These are phyloP conservation scores for Asobara japonica DNA, from an alignment of 1,140 invertebrate genomes.

Conservation along the genomic window DNA sequence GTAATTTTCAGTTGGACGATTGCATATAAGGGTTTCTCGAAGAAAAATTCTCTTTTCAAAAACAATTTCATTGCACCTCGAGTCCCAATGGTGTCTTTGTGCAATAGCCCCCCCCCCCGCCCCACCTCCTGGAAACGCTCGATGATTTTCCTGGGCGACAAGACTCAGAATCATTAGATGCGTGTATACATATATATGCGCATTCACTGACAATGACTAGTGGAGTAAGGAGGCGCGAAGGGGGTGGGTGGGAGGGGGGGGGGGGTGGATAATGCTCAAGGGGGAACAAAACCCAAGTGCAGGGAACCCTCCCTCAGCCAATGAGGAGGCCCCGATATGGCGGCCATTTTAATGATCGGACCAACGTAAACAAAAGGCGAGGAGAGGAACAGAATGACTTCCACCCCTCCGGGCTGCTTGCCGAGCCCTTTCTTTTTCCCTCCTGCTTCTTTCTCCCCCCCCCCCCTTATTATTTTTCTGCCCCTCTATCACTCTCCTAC, in stretches of 20 bases:
- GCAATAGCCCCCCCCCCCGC: neutral
- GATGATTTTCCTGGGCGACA: neutral
- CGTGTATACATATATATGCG: slow-evolving; percentile 11
- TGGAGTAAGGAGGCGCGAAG: neutral
- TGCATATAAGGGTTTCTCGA: too few relatives aligned
- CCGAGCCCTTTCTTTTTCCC: slow-evolving; percentile 24
- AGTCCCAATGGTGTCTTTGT: neutral
- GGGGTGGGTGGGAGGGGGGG: neutral
- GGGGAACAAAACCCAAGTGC: neutral
- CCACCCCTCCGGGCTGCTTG: slow-evolving; percentile 51
- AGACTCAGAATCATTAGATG: slow-evolving; percentile 6
- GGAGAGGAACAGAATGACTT: slow-evolving; percentile 63
- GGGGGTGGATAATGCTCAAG: slow-evolving; percentile 14
- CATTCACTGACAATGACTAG: slow-evolving; percentile 23
- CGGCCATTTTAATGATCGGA: slow-evolving; percentile 68
- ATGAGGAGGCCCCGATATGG: slow-evolving; percentile 60
- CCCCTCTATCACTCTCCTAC: slow-evolving; percentile 16
- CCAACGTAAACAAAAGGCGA: slow-evolving; percentile 64
- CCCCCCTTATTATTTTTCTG: slow-evolving; percentile 7
- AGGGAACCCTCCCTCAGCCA: slow-evolving; percentile 47
- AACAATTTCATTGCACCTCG: too few relatives aligned
- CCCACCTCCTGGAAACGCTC: neutral
- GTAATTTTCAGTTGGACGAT: too few relatives aligned
- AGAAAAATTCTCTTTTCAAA: too few relatives aligned
- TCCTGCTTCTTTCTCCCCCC: slow-evolving; percentile 24